A percentile compares a stretch with the other conserved stretches of the same genome.
Conservation (phyloP, 2,797 vertebrate species). For the Melanotaenia boesemani region DNA sequence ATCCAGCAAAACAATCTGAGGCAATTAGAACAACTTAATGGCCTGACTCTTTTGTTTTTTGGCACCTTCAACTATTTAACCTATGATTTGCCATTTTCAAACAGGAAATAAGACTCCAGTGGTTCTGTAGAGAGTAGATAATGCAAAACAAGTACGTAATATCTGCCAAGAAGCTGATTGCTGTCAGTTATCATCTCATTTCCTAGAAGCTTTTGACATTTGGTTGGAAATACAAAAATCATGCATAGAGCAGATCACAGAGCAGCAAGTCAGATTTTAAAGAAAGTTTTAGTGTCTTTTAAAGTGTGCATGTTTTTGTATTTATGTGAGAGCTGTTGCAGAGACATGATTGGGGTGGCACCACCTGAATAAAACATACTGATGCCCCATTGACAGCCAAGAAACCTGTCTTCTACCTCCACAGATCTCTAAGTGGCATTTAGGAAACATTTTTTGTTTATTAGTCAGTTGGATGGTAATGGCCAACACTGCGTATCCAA, state of each 20-base stretch:
- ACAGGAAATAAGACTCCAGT: conserved; percentile 18
- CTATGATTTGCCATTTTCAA: background rate
- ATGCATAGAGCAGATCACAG: background rate
- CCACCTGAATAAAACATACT: background rate
- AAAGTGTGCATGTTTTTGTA: background rate
- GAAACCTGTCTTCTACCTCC: background rate
- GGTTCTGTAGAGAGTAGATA: conserved; percentile 15
- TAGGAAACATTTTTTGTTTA: background rate
- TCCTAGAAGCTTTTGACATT: conserved; percentile 29
- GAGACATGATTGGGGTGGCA: no score
- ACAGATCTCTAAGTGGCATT: background rate
- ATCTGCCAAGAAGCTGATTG: background rate
- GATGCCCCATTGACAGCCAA: background rate
- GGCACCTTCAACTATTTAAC: conserved; percentile 3
- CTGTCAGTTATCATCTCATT: conserved; percentile 11
- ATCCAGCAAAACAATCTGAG: conserved; percentile 25
- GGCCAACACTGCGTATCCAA: background rate
- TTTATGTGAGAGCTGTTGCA: background rate
- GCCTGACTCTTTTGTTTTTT: conserved; percentile 16
- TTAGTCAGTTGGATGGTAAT: background rate
- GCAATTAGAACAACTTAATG: conserved; percentile 24
- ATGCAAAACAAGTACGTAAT: background rate
- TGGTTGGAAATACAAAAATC: conserved; percentile 13
- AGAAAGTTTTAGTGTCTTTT: background rate
- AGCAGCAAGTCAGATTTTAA: background rate